These are phyloP conservation scores for Perognathus longimembris DNA, from an alignment of 2,113 vertebrate genomes.

Conservation along the genomic window DNA sequence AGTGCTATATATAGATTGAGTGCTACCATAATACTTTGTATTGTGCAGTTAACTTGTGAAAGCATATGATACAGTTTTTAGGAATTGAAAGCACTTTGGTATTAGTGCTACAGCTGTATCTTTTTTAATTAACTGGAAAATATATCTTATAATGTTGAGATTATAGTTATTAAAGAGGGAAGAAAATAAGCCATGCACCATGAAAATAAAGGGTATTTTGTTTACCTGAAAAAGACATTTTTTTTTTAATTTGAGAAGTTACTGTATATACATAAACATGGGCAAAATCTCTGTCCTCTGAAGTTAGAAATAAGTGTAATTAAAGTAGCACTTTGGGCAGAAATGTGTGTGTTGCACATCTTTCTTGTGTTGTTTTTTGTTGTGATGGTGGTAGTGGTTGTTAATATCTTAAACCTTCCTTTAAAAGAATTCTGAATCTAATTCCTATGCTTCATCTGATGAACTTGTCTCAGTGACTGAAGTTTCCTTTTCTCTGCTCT, in stretches of 20 bases:
- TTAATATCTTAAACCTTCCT: slow-evolving; percentile 80
- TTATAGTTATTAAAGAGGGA: slow-evolving; percentile 22
- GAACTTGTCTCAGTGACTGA: slow-evolving; percentile 85
- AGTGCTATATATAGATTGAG: slow-evolving; percentile 11
- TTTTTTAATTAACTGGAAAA: slow-evolving; percentile 37
- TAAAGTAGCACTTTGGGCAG: slow-evolving; percentile 24
- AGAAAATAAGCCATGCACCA: neutral
- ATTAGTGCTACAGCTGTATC: slow-evolving; percentile 1
- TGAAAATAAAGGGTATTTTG: neutral
- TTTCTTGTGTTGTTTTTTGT: slow-evolving; percentile 55
- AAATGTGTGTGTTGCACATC: slow-evolving; percentile 64
- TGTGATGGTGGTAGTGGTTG: slow-evolving; percentile 42
- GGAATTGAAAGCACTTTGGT: slow-evolving; percentile 5
- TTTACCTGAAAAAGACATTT: slow-evolving; percentile 18
- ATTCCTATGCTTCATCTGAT: slow-evolving; percentile 85
- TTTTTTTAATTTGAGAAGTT: slow-evolving; percentile 6
- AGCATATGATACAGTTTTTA: neutral
- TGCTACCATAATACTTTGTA: neutral
- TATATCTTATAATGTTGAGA: slow-evolving; percentile 32
- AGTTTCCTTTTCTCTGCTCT: slow-evolving; percentile 88
- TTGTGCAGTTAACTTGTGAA: slow-evolving; percentile 53
- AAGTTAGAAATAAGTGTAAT: slow-evolving; percentile 26
- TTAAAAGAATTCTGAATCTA: slow-evolving; percentile 80
- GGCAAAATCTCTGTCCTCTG: neutral
- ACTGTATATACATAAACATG: neutral